Percentiles rank a stretch among this genome's conserved stretches.
These are phyloP conservation scores for Hemicordylus capensis DNA, from an alignment of 2,113 vertebrate species.

Conservation along the genomic window DNA sequence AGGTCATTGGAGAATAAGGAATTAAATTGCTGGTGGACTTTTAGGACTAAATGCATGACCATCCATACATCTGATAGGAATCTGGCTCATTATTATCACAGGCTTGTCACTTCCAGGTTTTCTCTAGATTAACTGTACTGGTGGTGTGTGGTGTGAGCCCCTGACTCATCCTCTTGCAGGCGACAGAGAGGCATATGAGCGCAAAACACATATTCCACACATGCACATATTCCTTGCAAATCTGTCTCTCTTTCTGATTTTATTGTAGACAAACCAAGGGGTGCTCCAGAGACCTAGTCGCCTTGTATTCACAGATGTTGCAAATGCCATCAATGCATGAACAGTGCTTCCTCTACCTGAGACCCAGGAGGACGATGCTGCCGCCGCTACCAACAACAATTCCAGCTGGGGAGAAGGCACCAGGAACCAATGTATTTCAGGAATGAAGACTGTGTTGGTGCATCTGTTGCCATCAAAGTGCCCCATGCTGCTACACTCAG, in stretches of 20 bases:
- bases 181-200: neutral
- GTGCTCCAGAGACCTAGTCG: conserved; percentile 91
- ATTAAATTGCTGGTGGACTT: neutral
- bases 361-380: conserved; percentile 8
- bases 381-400: conserved; percentile 4
- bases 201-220: neutral
- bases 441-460: conserved; percentile 37
- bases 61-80: neutral
- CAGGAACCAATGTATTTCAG: neutral
- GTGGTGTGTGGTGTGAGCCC: too few relatives aligned
- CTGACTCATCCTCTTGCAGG: neutral
- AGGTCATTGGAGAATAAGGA: neutral
- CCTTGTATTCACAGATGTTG: conserved; percentile 95
- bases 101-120: neutral
- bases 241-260: conserved; percentile 38
- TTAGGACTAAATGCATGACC: neutral
- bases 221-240: neutral
- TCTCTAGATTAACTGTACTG: neutral
- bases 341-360: conserved; percentile 11
- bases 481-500: conserved; percentile 9
- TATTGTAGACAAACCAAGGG: conserved; percentile 86
- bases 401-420: conserved; percentile 25
- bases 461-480: conserved; percentile 16
- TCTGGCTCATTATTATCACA: neutral
- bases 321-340: conserved; percentile 93